These are phyloP conservation scores for Subanguina moxae DNA, from an alignment of 1,140 invertebrate genomes.

Conservation along the genomic window DNA sequence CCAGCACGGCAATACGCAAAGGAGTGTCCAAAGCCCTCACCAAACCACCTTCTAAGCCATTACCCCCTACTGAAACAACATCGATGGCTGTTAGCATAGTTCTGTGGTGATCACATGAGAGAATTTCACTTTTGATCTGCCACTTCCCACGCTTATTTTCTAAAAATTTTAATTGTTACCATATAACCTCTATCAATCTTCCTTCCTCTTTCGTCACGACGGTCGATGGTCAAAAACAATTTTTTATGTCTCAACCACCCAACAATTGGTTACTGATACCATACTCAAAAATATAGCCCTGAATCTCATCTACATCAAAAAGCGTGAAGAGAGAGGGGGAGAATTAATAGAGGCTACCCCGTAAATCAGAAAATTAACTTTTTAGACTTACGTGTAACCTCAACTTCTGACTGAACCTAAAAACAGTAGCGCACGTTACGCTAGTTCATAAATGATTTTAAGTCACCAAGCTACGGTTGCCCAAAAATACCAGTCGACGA, in stretches of 20 bases:
- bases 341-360: too few species aligned
- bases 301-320: too few species aligned
- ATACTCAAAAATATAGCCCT: too few species aligned
- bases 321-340: too few species aligned
- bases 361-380: too few species aligned
- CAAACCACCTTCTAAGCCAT: neutral
- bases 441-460: too few species aligned
- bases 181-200: too few species aligned
- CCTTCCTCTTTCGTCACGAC: too few species aligned
- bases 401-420: constrained; percentile 48
- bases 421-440: too few species aligned
- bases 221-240: too few species aligned
- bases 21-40: constrained; percentile 9
- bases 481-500: constrained; percentile 47
- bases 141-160: constrained; percentile 29
- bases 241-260: too few species aligned
- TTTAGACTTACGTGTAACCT: constrained; percentile 21
- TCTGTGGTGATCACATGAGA: constrained; percentile 51
- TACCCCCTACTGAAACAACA: neutral
- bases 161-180: constrained; percentile 17
- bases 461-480: constrained; percentile 24
- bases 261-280: too few species aligned
- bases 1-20: constrained; percentile 40
- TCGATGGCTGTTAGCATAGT: constrained; percentile 30
- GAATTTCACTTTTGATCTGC: constrained; percentile 23